Conservation (phyloP, 2,113 vertebrate genomes). For the Caracal caracal region DNA sequence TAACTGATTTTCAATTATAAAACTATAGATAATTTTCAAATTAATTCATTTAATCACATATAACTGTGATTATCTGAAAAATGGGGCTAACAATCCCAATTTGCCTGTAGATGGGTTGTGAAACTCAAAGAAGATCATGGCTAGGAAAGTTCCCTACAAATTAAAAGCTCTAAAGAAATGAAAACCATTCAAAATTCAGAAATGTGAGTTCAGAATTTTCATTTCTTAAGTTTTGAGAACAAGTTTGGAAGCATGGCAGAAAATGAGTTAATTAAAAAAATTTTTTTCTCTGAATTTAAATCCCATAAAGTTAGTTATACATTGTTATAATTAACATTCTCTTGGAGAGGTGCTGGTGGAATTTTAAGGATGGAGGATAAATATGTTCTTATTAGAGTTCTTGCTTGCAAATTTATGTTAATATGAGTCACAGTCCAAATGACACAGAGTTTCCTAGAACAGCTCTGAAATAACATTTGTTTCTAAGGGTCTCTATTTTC, state of each 20-base stretch:
- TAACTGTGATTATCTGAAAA: slow-evolving; percentile 27
- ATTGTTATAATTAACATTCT: slow-evolving; percentile 41
- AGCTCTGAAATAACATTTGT: neutral
- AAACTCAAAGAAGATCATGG: slow-evolving; percentile 13
- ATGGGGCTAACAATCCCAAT: neutral
- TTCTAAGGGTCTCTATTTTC: neutral
- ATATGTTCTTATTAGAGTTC: slow-evolving; percentile 39
- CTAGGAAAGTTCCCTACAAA: neutral
- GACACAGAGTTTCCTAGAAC: neutral
- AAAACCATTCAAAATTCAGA: neutral
- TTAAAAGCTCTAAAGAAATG: neutral
- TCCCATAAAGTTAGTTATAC: neutral
- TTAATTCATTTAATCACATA: neutral
- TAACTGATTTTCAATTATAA: neutral
- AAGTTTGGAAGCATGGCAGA: neutral
- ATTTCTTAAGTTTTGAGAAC: neutral
- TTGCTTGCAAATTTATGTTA: slow-evolving; percentile 59
- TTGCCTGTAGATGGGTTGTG: neutral
- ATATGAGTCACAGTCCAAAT: neutral
- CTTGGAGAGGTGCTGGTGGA: neutral
- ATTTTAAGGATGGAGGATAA: slow-evolving; percentile 41
- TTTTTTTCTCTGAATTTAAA: neutral
- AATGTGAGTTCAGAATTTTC: neutral
- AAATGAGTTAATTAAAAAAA: neutral
- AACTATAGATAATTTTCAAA: neutral